Evolutionary conservation across 2,888 invertebrate species (phyloP).

Genomic region (Drosophila siamana): DNA sequence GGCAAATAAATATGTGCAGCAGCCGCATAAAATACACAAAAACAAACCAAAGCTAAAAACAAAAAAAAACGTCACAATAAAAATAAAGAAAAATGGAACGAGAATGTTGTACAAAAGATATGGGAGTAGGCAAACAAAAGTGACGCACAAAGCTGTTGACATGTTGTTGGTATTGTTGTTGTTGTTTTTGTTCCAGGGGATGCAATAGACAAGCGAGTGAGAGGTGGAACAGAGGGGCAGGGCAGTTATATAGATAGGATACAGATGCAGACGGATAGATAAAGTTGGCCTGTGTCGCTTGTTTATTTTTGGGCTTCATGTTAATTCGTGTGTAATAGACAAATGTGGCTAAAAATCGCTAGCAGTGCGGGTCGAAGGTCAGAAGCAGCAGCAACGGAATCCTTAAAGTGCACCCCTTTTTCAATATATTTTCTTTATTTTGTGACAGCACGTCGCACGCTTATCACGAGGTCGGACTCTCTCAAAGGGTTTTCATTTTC

Average conservation of each 20-base stretch:
- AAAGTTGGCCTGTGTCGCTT: slow-evolving; percentile 30
- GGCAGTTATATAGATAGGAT: slow-evolving; percentile 2
- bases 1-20: slow-evolving; percentile 75
- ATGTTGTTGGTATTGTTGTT: slow-evolving; percentile 37
- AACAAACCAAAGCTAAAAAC: slow-evolving; percentile 29
- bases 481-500: slow-evolving; percentile 39
- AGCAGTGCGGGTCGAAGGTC: slow-evolving; percentile 17
- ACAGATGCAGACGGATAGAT: slow-evolving; percentile 47
- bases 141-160: slow-evolving; percentile 74
- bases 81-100: slow-evolving; percentile 23
- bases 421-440: slow-evolving; percentile 25
- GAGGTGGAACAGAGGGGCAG: slow-evolving; percentile 21
- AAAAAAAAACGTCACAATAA: slow-evolving; percentile 9
- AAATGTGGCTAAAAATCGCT: slow-evolving; percentile 59
- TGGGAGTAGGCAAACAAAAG: slow-evolving; percentile 38
- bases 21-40: slow-evolving; percentile 57
- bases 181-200: slow-evolving; percentile 19
- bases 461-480: slow-evolving; percentile 56
- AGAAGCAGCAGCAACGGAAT: slow-evolving; percentile 17
- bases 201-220: slow-evolving; percentile 17
- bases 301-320: slow-evolving; percentile 66
- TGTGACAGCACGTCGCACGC: slow-evolving; percentile 54
- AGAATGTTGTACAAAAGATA: slow-evolving; percentile 40
- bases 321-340: slow-evolving; percentile 82
- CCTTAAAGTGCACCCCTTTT: slow-evolving; percentile 28